phyloP scores from a whole-genome alignment of 2,888 invertebrate species.

The Tiliacea citrago region DNA sequence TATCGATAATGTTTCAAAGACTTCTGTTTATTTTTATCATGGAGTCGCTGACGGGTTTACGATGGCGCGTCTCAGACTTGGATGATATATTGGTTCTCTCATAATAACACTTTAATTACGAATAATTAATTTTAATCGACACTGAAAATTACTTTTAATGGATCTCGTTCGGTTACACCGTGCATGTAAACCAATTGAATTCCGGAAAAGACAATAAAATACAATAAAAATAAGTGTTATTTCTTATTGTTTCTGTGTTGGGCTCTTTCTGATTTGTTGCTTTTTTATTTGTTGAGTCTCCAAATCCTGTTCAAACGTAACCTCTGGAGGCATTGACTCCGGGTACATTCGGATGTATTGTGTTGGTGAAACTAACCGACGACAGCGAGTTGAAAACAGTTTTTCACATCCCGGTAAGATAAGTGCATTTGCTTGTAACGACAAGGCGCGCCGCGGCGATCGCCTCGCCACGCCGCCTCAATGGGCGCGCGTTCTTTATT shows the following conservation, averaged over 20 bases:
- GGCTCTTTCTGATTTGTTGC: conserved; percentile 77
- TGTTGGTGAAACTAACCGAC: conserved; percentile 87
- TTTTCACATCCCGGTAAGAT: conserved; percentile 89
- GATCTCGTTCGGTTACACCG: conserved; percentile 55
- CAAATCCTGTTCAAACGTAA: conserved; percentile 83
- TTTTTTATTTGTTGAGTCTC: conserved; percentile 81
- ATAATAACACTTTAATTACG: conserved; percentile 76
- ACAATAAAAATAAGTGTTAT: conserved; percentile 76
- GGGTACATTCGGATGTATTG: conserved; percentile 77
- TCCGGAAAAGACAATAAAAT: conserved; percentile 72
- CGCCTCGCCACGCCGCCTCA: conserved; percentile 84
- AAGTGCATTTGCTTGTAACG: conserved; percentile 91
- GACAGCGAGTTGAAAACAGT: conserved; percentile 85
- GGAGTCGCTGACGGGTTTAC: conserved; percentile 79
- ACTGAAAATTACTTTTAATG: conserved; percentile 59
- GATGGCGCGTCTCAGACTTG: conserved; percentile 70
- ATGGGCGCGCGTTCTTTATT: conserved; percentile 87
- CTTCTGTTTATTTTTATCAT: conserved; percentile 86
- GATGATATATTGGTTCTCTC: conserved; percentile 75
- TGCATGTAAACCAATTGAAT: conserved; percentile 68
- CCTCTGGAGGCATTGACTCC: conserved; percentile 85
- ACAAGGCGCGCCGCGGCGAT: conserved; percentile 87
- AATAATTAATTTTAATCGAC: conserved; percentile 67
- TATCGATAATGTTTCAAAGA: conserved; percentile 86
- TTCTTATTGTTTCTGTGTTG: conserved; percentile 82